Percentiles rank a stretch among this genome's conserved stretches.
These are phyloP conservation scores for Blera fallax DNA, from an alignment of 2,888 invertebrate genomes.

Conservation along the genomic window DNA sequence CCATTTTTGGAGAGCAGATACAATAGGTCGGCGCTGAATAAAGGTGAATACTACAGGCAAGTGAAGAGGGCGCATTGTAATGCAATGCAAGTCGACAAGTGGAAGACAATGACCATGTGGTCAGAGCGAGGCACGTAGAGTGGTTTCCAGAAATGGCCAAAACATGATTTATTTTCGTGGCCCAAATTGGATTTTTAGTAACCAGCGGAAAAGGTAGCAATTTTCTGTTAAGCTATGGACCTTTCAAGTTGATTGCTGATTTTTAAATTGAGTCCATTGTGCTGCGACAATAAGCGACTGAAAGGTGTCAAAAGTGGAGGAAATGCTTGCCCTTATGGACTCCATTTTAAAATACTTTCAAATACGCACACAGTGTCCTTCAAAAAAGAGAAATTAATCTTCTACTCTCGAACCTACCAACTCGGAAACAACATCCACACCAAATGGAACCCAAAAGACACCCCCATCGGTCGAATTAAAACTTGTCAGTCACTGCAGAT, in stretches of 20 bases:
- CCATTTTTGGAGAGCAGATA: slow-evolving; percentile 57
- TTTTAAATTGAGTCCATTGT: background rate
- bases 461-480: too few species aligned
- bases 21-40: slow-evolving; percentile 35
- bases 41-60: slow-evolving; percentile 13
- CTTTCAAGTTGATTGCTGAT: background rate
- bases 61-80: slow-evolving; percentile 28
- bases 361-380: too few species aligned
- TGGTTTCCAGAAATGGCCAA: slow-evolving; percentile 43
- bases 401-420: too few species aligned
- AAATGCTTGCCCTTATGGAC: too few species aligned
- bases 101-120: slow-evolving; percentile 59
- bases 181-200: slow-evolving; percentile 35
- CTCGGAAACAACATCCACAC: too few species aligned
- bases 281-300: too few species aligned
- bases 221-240: slow-evolving; percentile 5
- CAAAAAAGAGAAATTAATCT: too few species aligned
- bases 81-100: slow-evolving; percentile 46
- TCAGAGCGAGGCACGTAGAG: slow-evolving; percentile 24
- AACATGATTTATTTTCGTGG: slow-evolving; percentile 47
- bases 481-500: background rate
- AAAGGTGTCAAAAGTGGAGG: background rate
- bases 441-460: too few species aligned
- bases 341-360: too few species aligned
- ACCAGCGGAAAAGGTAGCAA: background rate